A percentile compares a stretch with the other conserved stretches of the same genome.
Conservation (phyloP, 2,888 invertebrate species). For the Odiellus spinosus region DNA sequence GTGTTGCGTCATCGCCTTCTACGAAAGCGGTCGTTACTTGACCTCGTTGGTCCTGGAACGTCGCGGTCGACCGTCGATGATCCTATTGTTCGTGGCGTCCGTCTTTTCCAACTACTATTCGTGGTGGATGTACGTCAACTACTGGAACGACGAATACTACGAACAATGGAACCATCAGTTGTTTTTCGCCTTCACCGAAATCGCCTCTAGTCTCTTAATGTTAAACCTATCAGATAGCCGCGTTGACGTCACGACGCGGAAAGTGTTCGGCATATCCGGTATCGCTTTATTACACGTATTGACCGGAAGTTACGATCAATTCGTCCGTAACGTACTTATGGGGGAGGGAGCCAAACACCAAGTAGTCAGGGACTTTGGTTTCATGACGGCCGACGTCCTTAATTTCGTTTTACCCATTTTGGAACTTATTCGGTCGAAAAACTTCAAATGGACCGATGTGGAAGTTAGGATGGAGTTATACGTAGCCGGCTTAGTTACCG, state of each 20-base stretch:
- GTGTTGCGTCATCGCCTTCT: slow-evolving; percentile 40
- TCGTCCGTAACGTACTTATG: slow-evolving; percentile 32
- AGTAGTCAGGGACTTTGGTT: slow-evolving; percentile 46
- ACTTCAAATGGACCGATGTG: no score
- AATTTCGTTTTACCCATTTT: slow-evolving; percentile 41
- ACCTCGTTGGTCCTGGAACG: slow-evolving; percentile 37
- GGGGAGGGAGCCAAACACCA: slow-evolving; percentile 44
- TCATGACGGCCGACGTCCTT: slow-evolving; percentile 49
- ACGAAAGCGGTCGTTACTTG: slow-evolving; percentile 44
- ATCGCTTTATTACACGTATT: slow-evolving; percentile 45
- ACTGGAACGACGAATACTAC: slow-evolving; percentile 54
- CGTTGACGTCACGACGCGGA: slow-evolving; percentile 37
- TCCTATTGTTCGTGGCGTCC: slow-evolving; percentile 42
- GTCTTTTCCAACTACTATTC: slow-evolving; percentile 52
- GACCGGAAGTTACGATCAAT: slow-evolving; percentile 48
- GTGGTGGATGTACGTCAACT: slow-evolving; percentile 52
- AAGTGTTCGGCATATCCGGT: slow-evolving; percentile 41
- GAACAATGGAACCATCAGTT: slow-evolving; percentile 52
- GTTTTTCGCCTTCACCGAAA: slow-evolving; percentile 45
- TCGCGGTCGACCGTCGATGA: slow-evolving; percentile 43
- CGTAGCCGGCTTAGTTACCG: no score
- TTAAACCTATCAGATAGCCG: slow-evolving; percentile 35
- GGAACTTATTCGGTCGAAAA: slow-evolving; percentile 23
- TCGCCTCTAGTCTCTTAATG: slow-evolving; percentile 43
- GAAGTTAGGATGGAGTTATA: no score